Base-by-base conservation (phyloP, 2,888 invertebrate genomes). In the Trachelus tabidus region DNA sequence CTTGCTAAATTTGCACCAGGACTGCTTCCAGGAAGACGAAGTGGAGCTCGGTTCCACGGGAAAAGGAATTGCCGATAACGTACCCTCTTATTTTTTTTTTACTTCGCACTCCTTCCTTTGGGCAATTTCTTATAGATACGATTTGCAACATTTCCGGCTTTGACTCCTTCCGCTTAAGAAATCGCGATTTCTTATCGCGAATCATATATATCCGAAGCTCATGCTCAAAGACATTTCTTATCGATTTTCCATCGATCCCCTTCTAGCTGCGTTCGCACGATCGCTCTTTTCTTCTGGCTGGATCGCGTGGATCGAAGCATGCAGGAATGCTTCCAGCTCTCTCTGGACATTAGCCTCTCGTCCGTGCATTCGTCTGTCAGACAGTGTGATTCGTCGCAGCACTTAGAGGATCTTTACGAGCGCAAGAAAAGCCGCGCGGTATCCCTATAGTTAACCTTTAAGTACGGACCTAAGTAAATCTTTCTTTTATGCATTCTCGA, bases 321-420 rank as follows among this genome's bases (percentile, higher is more conserved):
- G 87, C 81, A 83, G 85, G 87, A 88, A 88, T 88, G 87, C 80
- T 74, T 76, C 75, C 79, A 78, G 56, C 56, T 56, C 84, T 85
- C 79, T 79, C 79, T 79, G 74, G 79, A 79, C 83, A 82, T 83
- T 83, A 85, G 84, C 79, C 56, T 56, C 56, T 56, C 56, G 56
- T 23, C 56, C 56, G 85, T 81, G 83, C 80, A 80, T 81, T 75
- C 80, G 81, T 85, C 84, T 84, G 82, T 87, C 87, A 85, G 82
- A 83, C 82, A 80, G 81, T 78, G 84, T 85, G 87, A 86, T 87
- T 87, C 87, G 84, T 85, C 81, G 83, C 83, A 83, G 83, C 85
- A 84, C 83, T 85, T 84, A 83, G 78, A 76, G 35, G 73, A 75
- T 81, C 74, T 78, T 76, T 56, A 75, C 71, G 73, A 71, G 76